Percentiles rank a stretch among this genome's conserved stretches.
These are phyloP conservation scores for Neolamprologus caudopunctatus DNA, from an alignment of 2,113 vertebrate species.

Conservation along the genomic window DNA sequence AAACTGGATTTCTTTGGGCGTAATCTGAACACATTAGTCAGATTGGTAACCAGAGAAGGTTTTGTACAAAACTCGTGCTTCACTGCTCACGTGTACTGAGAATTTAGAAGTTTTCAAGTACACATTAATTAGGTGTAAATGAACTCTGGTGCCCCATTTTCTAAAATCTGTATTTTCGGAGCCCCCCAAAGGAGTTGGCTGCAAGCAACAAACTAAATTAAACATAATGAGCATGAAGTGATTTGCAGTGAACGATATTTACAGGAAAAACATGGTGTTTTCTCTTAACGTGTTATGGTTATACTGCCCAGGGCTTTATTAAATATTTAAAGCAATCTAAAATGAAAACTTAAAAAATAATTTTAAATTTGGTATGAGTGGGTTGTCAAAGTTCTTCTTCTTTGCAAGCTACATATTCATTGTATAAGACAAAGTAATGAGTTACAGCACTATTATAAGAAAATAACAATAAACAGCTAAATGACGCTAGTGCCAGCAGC, in stretches of 20 bases:
- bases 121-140: background rate
- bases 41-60: conserved; percentile 13
- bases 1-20: background rate
- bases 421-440: background rate
- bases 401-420: background rate
- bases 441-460: background rate
- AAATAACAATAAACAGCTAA: background rate
- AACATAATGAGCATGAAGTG: background rate
- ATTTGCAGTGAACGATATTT: background rate
- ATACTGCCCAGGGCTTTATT: background rate
- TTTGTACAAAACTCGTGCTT: background rate
- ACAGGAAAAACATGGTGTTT: background rate
- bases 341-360: background rate
- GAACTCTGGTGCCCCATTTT: background rate
- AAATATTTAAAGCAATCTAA: background rate
- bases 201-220: background rate
- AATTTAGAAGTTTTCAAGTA: background rate
- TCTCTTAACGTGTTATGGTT: background rate
- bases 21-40: conserved; percentile 20
- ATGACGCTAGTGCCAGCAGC: background rate
- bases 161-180: background rate
- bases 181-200: background rate
- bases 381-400: background rate
- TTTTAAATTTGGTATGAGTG: background rate
- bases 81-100: background rate